These are phyloP conservation scores for Tympanuchus pallidicinctus DNA, from an alignment of 2,113 vertebrate genomes.

Conservation along the genomic window DNA sequence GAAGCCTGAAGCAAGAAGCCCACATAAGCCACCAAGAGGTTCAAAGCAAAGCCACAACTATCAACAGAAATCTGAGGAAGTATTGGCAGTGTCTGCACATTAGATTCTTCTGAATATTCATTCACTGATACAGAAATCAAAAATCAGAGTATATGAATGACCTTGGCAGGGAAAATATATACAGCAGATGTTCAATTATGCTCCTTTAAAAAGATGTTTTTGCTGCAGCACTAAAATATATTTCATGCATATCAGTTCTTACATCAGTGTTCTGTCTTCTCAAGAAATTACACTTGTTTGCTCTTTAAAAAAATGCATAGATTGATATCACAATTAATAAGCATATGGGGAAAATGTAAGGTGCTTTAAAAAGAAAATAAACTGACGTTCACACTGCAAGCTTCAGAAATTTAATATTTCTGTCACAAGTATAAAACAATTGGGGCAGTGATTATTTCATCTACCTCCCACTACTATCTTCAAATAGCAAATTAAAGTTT, in stretches of 20 bases:
- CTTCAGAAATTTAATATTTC: not conserved
- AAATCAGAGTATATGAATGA: not conserved
- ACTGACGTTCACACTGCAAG: not conserved
- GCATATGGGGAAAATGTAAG: not conserved
- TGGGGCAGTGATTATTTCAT: not conserved
- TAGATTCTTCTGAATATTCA: not conserved
- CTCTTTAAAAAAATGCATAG: not conserved
- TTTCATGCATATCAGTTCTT: not conserved
- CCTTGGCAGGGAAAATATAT: not conserved
- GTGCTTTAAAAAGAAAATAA: not conserved
- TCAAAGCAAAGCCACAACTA: not conserved
- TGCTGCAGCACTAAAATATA: not conserved
- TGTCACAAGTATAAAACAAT: not conserved
- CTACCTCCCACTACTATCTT: not conserved
- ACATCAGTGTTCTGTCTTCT: not conserved
- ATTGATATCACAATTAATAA: not conserved
- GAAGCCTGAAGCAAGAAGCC: not conserved
- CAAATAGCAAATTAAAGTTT: not conserved
- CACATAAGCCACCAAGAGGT: not conserved
- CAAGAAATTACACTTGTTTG: not conserved
- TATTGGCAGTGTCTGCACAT: fast-evolving
- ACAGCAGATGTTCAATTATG: not conserved
- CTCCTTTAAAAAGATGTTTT: not conserved
- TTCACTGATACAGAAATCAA: not conserved
- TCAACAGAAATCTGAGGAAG: not conserved